Evolutionary conservation across 2,797 vertebrate genomes (phyloP).

Genomic region (Sebastes elongatus): DNA sequence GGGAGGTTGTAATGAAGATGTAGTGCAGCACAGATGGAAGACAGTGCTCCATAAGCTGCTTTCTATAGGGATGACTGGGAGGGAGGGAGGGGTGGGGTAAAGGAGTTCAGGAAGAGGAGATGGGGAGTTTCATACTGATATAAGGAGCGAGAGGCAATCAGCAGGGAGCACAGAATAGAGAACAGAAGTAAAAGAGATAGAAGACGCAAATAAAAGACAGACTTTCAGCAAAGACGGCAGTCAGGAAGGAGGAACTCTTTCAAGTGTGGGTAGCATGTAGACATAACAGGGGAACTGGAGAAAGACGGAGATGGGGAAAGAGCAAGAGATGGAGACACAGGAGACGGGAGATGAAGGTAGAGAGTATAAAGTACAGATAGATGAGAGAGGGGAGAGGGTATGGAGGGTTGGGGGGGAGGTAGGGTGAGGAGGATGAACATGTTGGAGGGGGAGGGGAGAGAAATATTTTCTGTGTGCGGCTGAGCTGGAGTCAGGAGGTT

Average conservation of each 20-base stretch:
- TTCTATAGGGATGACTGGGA: background rate
- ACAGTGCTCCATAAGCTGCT: conserved; percentile 5
- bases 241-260: conserved; percentile 56
- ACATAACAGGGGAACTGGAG: conserved; percentile 42
- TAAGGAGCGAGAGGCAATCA: conserved; percentile 39
- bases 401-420: conserved; percentile 3
- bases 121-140: conserved; percentile 40
- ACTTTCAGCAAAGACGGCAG: conserved; percentile 51
- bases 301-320: conserved; percentile 36
- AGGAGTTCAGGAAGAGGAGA: conserved; percentile 42
- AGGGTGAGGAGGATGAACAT: conserved; percentile 58
- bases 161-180: conserved; percentile 48
- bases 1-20: conserved; percentile 46
- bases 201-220: conserved; percentile 50
- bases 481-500: conserved; percentile 82
- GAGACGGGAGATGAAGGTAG: conserved; percentile 66
- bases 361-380: conserved; percentile 48
- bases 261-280: conserved; percentile 56
- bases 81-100: conserved; percentile 4
- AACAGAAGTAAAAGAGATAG: conserved; percentile 41
- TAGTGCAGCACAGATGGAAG: conserved; percentile 30
- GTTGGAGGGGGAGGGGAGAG: conserved; percentile 73
- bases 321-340: conserved; percentile 48
- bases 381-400: conserved; percentile 10
- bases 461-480: conserved; percentile 71